A percentile compares a stretch with the other conserved stretches of the same genome.
Evolutionary conservation across 35 echinoderm and acorn worm species (phyloP).

Genomic region (Ophiothrix spiculata): DNA sequence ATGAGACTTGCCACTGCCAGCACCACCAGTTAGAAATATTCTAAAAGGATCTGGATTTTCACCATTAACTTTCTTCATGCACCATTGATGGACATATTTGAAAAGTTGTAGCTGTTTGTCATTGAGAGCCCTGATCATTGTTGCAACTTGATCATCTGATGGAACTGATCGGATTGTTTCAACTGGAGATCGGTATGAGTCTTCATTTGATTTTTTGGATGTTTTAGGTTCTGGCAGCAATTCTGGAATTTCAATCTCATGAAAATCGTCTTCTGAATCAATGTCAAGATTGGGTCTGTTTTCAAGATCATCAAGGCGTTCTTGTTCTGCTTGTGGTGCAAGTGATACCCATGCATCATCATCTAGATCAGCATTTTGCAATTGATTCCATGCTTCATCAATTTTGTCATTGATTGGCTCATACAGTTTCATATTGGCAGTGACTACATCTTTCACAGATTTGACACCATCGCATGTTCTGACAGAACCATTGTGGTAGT

Average conservation of each 20-base stretch:
- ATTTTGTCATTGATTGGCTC: conserved; percentile 8
- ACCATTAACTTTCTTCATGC: conserved; percentile 32
- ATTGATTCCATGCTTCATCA: neutral
- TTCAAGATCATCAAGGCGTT: conserved; percentile 10
- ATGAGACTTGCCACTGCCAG: conserved; percentile 42
- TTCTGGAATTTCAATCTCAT: conserved; percentile 12
- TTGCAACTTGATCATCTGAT: neutral
- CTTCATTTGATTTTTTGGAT: conserved; percentile 1
- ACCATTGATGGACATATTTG: conserved; percentile 31
- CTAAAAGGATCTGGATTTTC: conserved; percentile 44
- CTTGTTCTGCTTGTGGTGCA: neutral
- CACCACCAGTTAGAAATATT: conserved; percentile 36
- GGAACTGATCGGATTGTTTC: conserved; percentile 4
- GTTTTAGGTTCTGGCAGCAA: neutral
- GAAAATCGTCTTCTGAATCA: too few relatives aligned
- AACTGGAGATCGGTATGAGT: neutral
- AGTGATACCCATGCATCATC: neutral
- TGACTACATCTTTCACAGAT: neutral
- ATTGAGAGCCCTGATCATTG: conserved; percentile 12
- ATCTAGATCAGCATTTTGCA: neutral
- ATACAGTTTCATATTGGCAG: neutral
- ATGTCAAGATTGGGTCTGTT: neutral
- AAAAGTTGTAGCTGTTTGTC: conserved; percentile 37
- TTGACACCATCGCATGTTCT: neutral
- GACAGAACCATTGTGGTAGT: neutral